These are phyloP conservation scores for Euthynnus affinis DNA, from an alignment of 2,797 vertebrate genomes.

Conservation along the genomic window DNA sequence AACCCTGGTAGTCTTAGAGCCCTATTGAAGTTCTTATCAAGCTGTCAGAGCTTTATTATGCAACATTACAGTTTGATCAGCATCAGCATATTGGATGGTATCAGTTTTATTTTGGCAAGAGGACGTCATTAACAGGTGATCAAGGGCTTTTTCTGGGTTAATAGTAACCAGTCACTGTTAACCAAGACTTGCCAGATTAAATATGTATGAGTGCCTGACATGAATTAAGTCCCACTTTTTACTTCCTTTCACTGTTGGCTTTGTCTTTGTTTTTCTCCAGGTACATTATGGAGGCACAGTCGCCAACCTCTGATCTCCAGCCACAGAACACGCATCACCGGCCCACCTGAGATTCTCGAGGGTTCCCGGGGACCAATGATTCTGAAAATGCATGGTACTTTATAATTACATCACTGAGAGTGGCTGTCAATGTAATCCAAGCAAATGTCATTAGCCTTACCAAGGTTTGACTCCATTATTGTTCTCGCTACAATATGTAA, in stretches of 20 bases:
- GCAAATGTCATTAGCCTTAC: not conserved
- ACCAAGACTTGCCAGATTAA: too few relatives aligned
- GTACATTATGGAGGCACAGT: conserved; percentile 39
- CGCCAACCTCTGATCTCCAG: conserved; percentile 56
- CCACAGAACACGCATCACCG: conserved; percentile 37
- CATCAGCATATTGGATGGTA: not conserved
- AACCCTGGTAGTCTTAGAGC: not conserved
- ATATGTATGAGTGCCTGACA: not conserved
- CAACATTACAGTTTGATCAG: not conserved
- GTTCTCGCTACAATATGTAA: not conserved
- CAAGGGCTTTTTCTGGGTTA: not conserved
- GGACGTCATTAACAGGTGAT: conserved; percentile 14
- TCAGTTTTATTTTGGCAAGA: not conserved
- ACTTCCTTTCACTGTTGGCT: not conserved
- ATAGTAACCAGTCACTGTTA: too few relatives aligned
- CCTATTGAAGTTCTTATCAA: conserved; percentile 17
- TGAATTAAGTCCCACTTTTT: not conserved
- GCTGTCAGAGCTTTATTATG: not conserved
- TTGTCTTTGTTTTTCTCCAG: conserved; percentile 5
- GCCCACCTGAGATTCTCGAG: conserved; percentile 43
- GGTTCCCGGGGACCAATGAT: conserved; percentile 48
- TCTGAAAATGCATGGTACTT: conserved; percentile 64
- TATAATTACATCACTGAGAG: not conserved
- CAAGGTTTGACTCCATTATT: not conserved
- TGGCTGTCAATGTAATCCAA: not conserved